A percentile compares a stretch with the other conserved stretches of the same genome.
phyloP scores from a whole-genome alignment of 2,113 vertebrate genomes.

The Tretioscincus oriximinensis region DNA sequence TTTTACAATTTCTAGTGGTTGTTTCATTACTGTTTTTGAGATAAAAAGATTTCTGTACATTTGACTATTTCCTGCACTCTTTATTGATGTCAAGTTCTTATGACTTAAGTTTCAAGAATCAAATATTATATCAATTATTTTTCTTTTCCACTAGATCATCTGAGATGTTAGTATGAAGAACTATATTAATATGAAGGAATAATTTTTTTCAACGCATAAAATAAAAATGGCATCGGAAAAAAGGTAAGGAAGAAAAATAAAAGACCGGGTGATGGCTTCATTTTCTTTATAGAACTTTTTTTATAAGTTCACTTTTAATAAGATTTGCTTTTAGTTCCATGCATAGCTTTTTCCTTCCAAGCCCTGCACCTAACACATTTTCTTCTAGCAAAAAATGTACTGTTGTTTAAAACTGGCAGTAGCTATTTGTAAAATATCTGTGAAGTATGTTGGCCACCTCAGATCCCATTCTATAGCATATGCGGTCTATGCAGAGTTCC shows the following conservation, averaged over 20 bases:
- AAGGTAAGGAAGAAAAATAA: slow-evolving; percentile 72
- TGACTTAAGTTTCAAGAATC: not conserved
- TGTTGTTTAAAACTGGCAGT: no score
- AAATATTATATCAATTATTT: not conserved
- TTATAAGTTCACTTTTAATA: not conserved
- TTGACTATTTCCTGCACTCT: not conserved
- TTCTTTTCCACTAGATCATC: slow-evolving; percentile 57
- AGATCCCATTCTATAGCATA: no score
- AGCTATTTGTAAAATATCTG: no score
- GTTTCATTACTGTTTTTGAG: not conserved
- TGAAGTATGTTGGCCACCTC: no score
- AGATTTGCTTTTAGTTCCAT: not conserved
- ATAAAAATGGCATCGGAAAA: slow-evolving; percentile 89
- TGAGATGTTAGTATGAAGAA: slow-evolving; percentile 79
- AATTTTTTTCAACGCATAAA: slow-evolving; percentile 85
- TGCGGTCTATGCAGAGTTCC: no score
- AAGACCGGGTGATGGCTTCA: not conserved
- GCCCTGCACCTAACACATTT: no score
- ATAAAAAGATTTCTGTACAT: not conserved
- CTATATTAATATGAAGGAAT: slow-evolving; percentile 45
- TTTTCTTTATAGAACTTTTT: not conserved
- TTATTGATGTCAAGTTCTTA: not conserved
- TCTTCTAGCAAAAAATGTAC: no score
- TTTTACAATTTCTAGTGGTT: not conserved
- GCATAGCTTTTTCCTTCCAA: no score